phyloP scores from a whole-genome alignment of 2,113 vertebrate species.

The Pomatostomus ruficeps region DNA sequence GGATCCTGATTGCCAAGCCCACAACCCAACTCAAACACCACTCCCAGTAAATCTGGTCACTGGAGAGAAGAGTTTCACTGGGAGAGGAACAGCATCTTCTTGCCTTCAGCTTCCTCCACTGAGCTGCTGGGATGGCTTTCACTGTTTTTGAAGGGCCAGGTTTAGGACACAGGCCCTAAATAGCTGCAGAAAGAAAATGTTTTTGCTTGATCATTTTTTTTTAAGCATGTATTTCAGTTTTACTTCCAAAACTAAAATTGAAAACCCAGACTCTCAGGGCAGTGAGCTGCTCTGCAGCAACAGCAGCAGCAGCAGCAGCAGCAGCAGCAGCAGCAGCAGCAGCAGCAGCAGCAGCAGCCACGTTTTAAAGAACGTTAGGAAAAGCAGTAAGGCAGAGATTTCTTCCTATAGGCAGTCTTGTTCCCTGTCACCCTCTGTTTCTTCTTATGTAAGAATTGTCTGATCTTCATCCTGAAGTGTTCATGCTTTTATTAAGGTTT shows the following conservation, averaged over 20 bases:
- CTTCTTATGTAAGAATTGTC: slow-evolving; percentile 6
- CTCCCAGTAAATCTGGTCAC: not conserved
- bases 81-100: not conserved
- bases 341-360: not conserved
- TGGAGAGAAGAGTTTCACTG: not conserved
- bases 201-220: not conserved
- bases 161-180: not conserved
- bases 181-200: not conserved
- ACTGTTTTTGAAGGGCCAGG: not conserved
- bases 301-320: not conserved
- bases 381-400: not conserved
- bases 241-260: not conserved
- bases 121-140: not conserved
- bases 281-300: not conserved
- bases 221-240: not conserved
- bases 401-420: not conserved
- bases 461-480: slow-evolving; percentile 42
- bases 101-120: not conserved
- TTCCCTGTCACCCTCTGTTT: slow-evolving; percentile 20
- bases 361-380: not conserved
- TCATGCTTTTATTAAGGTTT: slow-evolving; percentile 46
- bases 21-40: not conserved
- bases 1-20: not conserved
- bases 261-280: not conserved
- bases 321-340: not conserved